These are phyloP conservation scores for Heteropelma amictum DNA, from an alignment of 2,888 invertebrate genomes.

Conservation along the genomic window DNA sequence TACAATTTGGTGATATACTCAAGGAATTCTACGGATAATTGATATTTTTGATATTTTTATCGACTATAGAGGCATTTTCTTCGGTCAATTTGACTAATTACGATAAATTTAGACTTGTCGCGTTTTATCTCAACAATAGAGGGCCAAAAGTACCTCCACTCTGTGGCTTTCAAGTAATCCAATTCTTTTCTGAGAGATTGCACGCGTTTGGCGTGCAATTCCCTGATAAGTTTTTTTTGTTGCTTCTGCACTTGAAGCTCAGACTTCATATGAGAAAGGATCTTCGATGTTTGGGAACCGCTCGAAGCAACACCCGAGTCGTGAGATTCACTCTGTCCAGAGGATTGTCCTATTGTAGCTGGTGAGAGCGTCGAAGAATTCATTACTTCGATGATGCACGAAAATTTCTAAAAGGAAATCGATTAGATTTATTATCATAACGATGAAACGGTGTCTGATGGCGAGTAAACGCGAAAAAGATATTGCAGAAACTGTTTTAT, in stretches of 20 bases:
- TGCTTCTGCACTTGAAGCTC: slow-evolving; percentile 81
- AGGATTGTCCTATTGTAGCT: slow-evolving; percentile 67
- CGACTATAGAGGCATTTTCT: too few species aligned
- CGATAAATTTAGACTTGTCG: too few species aligned
- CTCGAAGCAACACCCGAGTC: slow-evolving; percentile 70
- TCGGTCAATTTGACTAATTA: too few species aligned
- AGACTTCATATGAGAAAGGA: slow-evolving; percentile 80
- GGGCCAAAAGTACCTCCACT: slow-evolving; percentile 93
- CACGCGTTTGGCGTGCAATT: slow-evolving; percentile 85
- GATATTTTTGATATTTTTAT: too few species aligned
- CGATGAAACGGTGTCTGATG: not conserved
- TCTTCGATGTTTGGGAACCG: slow-evolving; percentile 70
- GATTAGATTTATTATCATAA: not conserved
- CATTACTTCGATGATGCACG: slow-evolving; percentile 63
- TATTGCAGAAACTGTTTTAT: too few species aligned
- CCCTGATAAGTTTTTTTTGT: slow-evolving; percentile 81
- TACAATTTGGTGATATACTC: too few species aligned
- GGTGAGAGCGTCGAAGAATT: slow-evolving; percentile 73
- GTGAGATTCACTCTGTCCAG: slow-evolving; percentile 73
- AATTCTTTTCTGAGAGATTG: slow-evolving; percentile 86
- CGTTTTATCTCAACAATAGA: too few species aligned
- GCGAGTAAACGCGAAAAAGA: slow-evolving; percentile 42
- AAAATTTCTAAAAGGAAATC: not conserved
- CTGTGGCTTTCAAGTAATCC: slow-evolving; percentile 87
- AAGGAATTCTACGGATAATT: too few species aligned